phyloP scores from a whole-genome alignment of 92 coral and sea anemone species.

The Anthopleura xanthogrammica region DNA sequence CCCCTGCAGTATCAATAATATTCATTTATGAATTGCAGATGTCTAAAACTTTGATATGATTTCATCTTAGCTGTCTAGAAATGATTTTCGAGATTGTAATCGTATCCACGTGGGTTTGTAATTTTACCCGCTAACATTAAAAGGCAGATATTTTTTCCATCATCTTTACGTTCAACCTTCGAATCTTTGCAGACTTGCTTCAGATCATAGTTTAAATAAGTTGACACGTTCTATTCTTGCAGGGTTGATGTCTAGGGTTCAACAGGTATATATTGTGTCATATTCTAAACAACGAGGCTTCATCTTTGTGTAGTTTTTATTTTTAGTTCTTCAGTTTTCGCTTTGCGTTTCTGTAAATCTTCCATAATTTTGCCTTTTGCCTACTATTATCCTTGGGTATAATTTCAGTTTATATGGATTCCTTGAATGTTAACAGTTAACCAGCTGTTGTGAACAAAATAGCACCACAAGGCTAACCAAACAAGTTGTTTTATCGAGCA shows the following conservation, averaged over 20 bases:
- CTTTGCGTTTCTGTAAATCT: neutral
- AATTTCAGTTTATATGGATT: neutral
- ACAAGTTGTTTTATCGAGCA: neutral
- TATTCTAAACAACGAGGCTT: constrained; percentile 12
- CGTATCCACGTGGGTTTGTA: neutral
- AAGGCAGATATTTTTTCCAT: neutral
- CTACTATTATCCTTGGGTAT: neutral
- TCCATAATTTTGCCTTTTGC: neutral
- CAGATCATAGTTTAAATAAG: constrained; percentile 19
- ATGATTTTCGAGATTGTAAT: neutral
- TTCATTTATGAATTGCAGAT: neutral
- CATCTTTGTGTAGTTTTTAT: neutral
- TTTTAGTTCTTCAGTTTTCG: neutral
- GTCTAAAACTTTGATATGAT: neutral
- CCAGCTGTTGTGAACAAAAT: neutral
- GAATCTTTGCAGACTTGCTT: neutral
- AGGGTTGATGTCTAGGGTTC: neutral
- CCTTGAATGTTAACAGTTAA: neutral
- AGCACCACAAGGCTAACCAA: neutral
- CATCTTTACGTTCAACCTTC: neutral
- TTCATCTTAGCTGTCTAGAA: neutral
- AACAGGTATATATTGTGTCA: constrained; percentile 24
- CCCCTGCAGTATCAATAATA: neutral
- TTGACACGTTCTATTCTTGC: neutral
- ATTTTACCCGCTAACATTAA: neutral